These are phyloP conservation scores for Slavum lentiscoides DNA, from an alignment of 2,888 invertebrate species.

Conservation along the genomic window DNA sequence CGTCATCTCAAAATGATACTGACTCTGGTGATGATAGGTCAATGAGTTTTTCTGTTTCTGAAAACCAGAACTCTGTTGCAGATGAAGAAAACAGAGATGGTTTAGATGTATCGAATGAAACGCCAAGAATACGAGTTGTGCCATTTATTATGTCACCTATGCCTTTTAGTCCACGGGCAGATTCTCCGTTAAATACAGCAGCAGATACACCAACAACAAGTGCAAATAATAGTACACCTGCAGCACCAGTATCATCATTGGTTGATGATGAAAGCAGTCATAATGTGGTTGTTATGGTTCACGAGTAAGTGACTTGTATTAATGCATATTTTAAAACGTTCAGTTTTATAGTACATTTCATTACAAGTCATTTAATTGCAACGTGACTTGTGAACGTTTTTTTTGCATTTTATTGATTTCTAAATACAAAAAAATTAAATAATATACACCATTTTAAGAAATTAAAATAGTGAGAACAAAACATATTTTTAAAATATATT, in stretches of 20 bases:
- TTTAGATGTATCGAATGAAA: not conserved
- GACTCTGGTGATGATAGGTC: slow-evolving; percentile 25
- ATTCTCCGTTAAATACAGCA: slow-evolving; percentile 14
- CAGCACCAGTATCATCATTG: not conserved
- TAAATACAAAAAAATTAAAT: too few species aligned
- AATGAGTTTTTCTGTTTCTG: slow-evolving; percentile 7
- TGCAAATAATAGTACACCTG: not conserved
- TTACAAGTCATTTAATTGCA: too few species aligned
- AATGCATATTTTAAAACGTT: not conserved
- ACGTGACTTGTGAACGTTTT: too few species aligned
- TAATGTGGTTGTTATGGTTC: not conserved
- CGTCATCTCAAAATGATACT: slow-evolving; percentile 2
- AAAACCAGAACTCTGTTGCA: not conserved
- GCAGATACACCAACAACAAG: not conserved
- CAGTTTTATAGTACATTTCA: too few species aligned
- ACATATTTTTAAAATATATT: too few species aligned
- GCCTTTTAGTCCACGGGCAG: not conserved
- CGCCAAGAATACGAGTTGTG: slow-evolving; percentile 23
- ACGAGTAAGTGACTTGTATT: slow-evolving; percentile 18
- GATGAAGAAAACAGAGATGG: slow-evolving; percentile 29
- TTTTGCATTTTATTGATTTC: too few species aligned
- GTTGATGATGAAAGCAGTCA: not conserved
- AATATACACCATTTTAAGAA: too few species aligned
- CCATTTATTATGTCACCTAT: slow-evolving; percentile 23
- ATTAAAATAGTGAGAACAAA: too few species aligned